Evolutionary conservation across 1,140 invertebrate species (phyloP), one percentile per base, ranked within the genome.

Genomic region (Psilanteris sp.): DNA sequence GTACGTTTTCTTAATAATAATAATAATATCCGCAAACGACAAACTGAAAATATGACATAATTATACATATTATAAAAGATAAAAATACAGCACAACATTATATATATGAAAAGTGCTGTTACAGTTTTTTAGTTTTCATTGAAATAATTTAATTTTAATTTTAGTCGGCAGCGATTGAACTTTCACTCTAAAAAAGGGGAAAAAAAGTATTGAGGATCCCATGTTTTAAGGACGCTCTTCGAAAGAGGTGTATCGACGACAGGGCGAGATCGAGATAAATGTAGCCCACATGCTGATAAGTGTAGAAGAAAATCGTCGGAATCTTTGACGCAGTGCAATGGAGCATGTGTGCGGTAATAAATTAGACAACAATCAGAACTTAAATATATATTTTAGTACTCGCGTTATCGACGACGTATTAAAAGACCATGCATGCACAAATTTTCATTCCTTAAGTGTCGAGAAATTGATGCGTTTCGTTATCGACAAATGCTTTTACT

Each of bases 351-450:
- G 61, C 22, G 39, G 71, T 34, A 64, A 73, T 78, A 80, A 78
- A 80, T 78, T 78, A 71, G 61, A 68, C 44, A 70, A 71, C 79
- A 78, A 76, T 73, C 54, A 75, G 15, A 44, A 36, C 24, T 68
- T 68, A 57, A 75, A 62, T 67, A 59, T 66, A 66, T 64, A 57
- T 64, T 76, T 64, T 48, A 67, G 41, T 41, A 57, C 34, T 36
- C 32, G 24, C 24, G 61, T 59, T 50, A 68, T 57, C 64, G 16
- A 39, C 14, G 24, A 36, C 31, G 43, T 36, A 22, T 24, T 67
- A 48, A 54, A 64, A 61, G 26, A 37, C 34, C 20, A 11, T 16
- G 18, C n/a, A n/a, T n/a, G 29, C 46, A 64, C 61, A 32, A 64
- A 64, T 52, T 64, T 64, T 54, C 61, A 43, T 37, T 52, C 37